Evolutionary conservation across 53 echinoderm and acorn worm genomes (phyloP).

Genomic region (Pentamera pediparva): DNA sequence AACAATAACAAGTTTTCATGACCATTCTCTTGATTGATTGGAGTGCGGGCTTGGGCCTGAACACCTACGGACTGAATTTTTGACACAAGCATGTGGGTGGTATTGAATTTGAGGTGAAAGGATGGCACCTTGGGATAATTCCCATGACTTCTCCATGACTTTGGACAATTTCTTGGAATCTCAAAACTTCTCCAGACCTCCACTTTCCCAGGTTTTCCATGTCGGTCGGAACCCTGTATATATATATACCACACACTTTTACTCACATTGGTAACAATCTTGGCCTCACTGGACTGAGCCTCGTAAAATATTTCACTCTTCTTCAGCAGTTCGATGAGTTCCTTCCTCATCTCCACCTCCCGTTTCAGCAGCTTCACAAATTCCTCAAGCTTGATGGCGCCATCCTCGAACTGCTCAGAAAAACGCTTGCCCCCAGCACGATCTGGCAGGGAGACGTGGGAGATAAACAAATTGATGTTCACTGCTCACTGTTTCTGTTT

Average conservation of each 20-base stretch:
- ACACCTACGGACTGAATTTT: no score
- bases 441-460: conserved; percentile 36
- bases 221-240: background rate
- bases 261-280: conserved; percentile 97
- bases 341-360: conserved; percentile 72
- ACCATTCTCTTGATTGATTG: no score
- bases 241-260: background rate
- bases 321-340: conserved; percentile 72
- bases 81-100: no score
- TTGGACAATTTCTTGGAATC: background rate
- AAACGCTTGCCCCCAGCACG: conserved; percentile 93
- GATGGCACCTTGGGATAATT: background rate
- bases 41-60: no score
- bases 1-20: no score
- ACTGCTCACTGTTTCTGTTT: no score
- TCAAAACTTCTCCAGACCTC: background rate
- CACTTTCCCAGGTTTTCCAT: background rate
- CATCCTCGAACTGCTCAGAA: conserved; percentile 99
- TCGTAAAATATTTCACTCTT: conserved; percentile 98
- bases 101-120: background rate
- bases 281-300: conserved; percentile 93
- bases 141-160: background rate
- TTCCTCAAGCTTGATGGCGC: conserved; percentile 82
- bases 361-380: conserved; percentile 72
- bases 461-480: no score